Conservation (phyloP, 1,140 invertebrate species). For the Physella acuta region DNA sequence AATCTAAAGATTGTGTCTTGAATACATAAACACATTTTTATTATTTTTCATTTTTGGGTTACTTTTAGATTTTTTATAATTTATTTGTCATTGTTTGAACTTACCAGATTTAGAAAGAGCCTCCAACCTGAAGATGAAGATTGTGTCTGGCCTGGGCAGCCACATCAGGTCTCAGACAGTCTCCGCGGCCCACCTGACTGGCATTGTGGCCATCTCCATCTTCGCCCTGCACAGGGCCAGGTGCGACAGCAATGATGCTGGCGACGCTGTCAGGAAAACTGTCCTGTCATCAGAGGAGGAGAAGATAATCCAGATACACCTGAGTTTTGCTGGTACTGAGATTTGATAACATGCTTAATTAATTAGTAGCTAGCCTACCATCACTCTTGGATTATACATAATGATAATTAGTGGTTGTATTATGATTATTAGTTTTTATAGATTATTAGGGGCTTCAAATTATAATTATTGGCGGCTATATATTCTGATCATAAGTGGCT, state of each 20-base stretch:
- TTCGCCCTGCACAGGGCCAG: conserved; percentile 65
- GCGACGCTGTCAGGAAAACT: conserved; percentile 25
- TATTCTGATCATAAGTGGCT: too few species aligned
- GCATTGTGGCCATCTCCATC: conserved; percentile 77
- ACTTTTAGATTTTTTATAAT: not conserved
- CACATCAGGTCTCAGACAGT: conserved; percentile 78
- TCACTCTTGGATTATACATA: too few species aligned
- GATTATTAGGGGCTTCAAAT: too few species aligned
- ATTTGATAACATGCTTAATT: not conserved
- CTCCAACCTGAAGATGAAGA: conserved; percentile 64
- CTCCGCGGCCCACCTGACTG: conserved; percentile 70
- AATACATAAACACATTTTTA: too few species aligned
- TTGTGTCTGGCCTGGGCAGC: conserved; percentile 71
- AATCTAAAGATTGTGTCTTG: too few species aligned
- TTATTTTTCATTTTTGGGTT: not conserved
- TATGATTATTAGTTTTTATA: too few species aligned
- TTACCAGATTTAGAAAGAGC: conserved; percentile 64
- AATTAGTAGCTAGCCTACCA: not conserved
- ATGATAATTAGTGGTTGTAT: too few species aligned
- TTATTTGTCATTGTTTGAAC: conserved; percentile 15
- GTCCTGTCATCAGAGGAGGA: conserved; percentile 20
- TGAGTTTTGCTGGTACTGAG: conserved; percentile 21
- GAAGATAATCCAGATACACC: conserved; percentile 19
- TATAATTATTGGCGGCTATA: too few species aligned
- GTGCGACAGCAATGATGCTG: conserved; percentile 19